Evolutionary conservation across 2,888 invertebrate species (phyloP).

Genomic region (Drosophila paramelanica): DNA sequence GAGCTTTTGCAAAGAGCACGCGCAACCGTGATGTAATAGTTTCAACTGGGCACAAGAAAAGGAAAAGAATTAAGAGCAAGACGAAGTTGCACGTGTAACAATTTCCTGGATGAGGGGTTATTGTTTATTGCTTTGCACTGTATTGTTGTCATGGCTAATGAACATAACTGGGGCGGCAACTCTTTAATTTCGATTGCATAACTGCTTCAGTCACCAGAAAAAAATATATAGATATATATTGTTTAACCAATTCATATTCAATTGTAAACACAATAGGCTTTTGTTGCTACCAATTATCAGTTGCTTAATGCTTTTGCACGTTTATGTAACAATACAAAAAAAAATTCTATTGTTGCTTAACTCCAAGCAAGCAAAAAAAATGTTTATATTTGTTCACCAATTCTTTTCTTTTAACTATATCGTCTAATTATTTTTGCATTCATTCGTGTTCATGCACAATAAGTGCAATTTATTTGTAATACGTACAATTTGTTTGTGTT

Average conservation of each 20-base stretch:
- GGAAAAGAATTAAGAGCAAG: background rate
- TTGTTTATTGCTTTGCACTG: conserved; percentile 34
- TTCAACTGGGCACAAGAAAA: conserved; percentile 5
- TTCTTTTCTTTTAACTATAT: conserved; percentile 22
- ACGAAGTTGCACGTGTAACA: conserved; percentile 34
- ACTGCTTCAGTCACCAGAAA: conserved; percentile 42
- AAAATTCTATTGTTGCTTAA: conserved; percentile 8
- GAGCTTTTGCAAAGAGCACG: conserved; percentile 60
- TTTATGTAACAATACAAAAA: conserved; percentile 65
- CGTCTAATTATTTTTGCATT: conserved; percentile 25
- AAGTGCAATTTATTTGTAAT: conserved; percentile 42
- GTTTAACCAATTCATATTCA: conserved; percentile 26
- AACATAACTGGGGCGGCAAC: background rate
- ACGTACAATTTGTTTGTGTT: conserved; percentile 81
- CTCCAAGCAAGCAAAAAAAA: conserved; percentile 3
- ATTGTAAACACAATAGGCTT: conserved; percentile 32
- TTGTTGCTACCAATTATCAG: conserved; percentile 12
- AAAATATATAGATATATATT: conserved; percentile 8
- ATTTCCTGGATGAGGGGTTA: background rate
- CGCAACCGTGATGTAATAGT: conserved; percentile 71
- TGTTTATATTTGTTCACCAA: conserved; percentile 16
- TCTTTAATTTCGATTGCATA: conserved; percentile 62
- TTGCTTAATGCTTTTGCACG: conserved; percentile 19
- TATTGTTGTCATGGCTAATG: conserved; percentile 14
- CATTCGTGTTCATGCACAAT: conserved; percentile 29